phyloP scores from a whole-genome alignment of 1,140 invertebrate species.

The Heliconius eleuchia region DNA sequence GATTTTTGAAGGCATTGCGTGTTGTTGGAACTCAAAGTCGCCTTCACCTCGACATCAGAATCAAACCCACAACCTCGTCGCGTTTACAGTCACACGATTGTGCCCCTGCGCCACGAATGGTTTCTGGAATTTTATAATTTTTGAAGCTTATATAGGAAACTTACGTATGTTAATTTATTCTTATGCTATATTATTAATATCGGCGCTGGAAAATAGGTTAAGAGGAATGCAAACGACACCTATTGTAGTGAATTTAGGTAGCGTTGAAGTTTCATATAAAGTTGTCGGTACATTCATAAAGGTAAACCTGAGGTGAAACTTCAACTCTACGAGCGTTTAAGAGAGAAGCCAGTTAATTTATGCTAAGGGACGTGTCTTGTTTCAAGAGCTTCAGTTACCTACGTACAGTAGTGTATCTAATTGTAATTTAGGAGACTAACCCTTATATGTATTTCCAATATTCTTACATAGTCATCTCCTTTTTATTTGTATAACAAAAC shows the following conservation, averaged over 20 bases:
- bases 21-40: too few species aligned
- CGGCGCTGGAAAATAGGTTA: background rate
- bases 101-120: too few species aligned
- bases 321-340: background rate
- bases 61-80: too few species aligned
- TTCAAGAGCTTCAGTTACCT: background rate
- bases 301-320: constrained; percentile 15
- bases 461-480: too few species aligned
- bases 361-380: background rate
- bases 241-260: constrained; percentile 12
- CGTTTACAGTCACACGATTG: too few species aligned
- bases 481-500: too few species aligned
- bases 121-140: background rate
- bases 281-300: constrained; percentile 12
- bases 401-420: too few species aligned
- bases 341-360: constrained; percentile 1
- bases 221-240: constrained; percentile 19
- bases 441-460: too few species aligned
- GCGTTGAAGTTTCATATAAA: constrained; percentile 15
- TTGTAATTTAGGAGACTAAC: too few species aligned
- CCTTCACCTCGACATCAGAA: too few species aligned
- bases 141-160: background rate
- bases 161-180: background rate
- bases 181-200: background rate
- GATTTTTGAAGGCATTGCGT: too few species aligned